phyloP scores from a whole-genome alignment of 2,888 invertebrate species.

The Brachynemurus nebulosus region DNA sequence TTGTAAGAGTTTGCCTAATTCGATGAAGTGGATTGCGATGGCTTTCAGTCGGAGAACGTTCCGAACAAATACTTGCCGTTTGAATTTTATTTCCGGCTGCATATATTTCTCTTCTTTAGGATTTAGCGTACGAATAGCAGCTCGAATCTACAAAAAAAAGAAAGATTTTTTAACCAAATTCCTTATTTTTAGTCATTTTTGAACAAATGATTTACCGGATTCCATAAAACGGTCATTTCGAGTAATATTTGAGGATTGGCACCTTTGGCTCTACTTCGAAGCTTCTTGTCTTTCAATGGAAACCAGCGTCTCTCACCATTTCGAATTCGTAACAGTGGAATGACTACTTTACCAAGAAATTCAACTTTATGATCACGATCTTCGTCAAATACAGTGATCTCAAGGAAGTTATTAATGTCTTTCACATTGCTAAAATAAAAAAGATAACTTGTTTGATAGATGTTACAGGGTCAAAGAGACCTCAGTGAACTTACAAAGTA shows the following conservation, averaged over 20 bases:
- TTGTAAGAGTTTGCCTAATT: constrained; percentile 81
- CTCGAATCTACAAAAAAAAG: constrained; percentile 46
- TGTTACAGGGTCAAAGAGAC: no score
- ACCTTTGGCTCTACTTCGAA: constrained; percentile 82
- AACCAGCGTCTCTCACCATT: constrained; percentile 94
- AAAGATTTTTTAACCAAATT: constrained; percentile 4
- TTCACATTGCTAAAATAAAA: constrained; percentile 60
- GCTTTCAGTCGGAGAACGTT: constrained; percentile 87
- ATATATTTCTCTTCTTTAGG: constrained; percentile 93
- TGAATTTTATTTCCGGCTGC: constrained; percentile 90
- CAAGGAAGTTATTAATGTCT: constrained; percentile 88
- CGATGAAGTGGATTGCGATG: constrained; percentile 77
- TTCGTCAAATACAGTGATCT: constrained; percentile 94
- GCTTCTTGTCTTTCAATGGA: constrained; percentile 89
- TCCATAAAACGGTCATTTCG: constrained; percentile 87
- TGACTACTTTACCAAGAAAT: constrained; percentile 83
- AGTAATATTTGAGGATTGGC: constrained; percentile 77
- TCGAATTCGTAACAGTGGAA: constrained; percentile 73
- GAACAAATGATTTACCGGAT: constrained; percentile 52
- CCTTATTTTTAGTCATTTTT: background rate
- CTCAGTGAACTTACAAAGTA: constrained; percentile 64
- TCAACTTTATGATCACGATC: constrained; percentile 97
- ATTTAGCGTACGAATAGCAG: constrained; percentile 84
- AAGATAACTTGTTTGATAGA: background rate
- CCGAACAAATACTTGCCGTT: constrained; percentile 82